phyloP scores from a whole-genome alignment of 2,888 invertebrate genomes.

The Tineola bisselliella region DNA sequence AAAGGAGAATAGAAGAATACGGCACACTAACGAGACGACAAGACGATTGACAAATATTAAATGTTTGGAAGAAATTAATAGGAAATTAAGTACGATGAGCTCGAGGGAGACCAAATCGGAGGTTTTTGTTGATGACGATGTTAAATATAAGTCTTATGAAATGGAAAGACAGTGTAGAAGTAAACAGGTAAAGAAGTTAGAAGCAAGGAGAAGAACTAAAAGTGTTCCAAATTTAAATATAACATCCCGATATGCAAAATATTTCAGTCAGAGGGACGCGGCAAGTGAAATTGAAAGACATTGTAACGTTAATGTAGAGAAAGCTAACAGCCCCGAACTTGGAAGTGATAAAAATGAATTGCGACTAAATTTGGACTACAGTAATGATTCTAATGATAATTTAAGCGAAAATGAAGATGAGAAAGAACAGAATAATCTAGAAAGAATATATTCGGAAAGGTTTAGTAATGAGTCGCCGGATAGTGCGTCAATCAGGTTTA shows the following conservation, averaged over 20 bases:
- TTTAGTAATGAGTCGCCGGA: conserved; percentile 39
- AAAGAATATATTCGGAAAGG: conserved; percentile 47
- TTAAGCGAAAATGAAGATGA: conserved; percentile 27
- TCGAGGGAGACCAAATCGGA: conserved; percentile 37
- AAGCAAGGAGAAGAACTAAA: conserved; percentile 44
- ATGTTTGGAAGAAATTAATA: conserved; percentile 80
- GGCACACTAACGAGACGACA: conserved; percentile 67
- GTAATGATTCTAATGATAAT: conserved; percentile 20
- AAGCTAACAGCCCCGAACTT: conserved; percentile 9
- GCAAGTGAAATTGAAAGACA: conserved; percentile 38
- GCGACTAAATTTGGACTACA: conserved; percentile 10
- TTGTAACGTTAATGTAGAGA: conserved; percentile 24
- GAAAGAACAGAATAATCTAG: conserved; percentile 44
- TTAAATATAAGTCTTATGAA: conserved; percentile 53
- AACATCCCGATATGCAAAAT: conserved; percentile 60
- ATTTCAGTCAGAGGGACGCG: conserved; percentile 56
- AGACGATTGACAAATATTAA: conserved; percentile 73
- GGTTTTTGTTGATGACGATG: conserved; percentile 31
- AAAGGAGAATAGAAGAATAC: conserved; percentile 72
- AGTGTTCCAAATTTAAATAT: conserved; percentile 62
- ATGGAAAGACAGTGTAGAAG: conserved; percentile 48
- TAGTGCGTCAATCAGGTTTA: conserved; percentile 27
- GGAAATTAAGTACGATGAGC: conserved; percentile 47
- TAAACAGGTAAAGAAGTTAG: conserved; percentile 23
- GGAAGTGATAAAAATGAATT: conserved; percentile 16